Evolutionary conservation across 2,113 vertebrate species (phyloP).

Genomic region (pig (Sus scrofa)): T2T-Sscrofa CM000824.6:142384501-142385000

Average conservation of each 20-base stretch:
- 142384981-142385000: conserved; percentile 78
- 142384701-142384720: conserved; percentile 53
- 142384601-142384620: background rate
- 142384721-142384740: conserved; percentile 55
- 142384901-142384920: conserved; percentile 65
- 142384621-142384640: conserved; percentile 51
- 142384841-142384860: conserved; percentile 77
- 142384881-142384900: conserved; percentile 82
- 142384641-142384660: conserved; percentile 12
- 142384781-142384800: conserved; percentile 82
- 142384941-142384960: conserved; percentile 69
- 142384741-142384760: conserved; percentile 64
- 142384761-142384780: conserved; percentile 66
- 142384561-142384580: background rate
- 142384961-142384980: conserved; percentile 60
- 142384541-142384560: background rate
- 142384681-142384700: conserved; percentile 62
- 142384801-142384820: conserved; percentile 71
- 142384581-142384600: background rate
- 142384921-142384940: conserved; percentile 82
- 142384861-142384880: conserved; percentile 84
- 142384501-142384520: background rate
- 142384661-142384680: conserved; percentile 1
- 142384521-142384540: conserved; percentile 26
- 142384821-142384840: conserved; percentile 84